Percentiles rank a stretch among this genome's conserved stretches.
Conservation (phyloP, 2,113 vertebrate species). For the Hyaena hyaena region DNA sequence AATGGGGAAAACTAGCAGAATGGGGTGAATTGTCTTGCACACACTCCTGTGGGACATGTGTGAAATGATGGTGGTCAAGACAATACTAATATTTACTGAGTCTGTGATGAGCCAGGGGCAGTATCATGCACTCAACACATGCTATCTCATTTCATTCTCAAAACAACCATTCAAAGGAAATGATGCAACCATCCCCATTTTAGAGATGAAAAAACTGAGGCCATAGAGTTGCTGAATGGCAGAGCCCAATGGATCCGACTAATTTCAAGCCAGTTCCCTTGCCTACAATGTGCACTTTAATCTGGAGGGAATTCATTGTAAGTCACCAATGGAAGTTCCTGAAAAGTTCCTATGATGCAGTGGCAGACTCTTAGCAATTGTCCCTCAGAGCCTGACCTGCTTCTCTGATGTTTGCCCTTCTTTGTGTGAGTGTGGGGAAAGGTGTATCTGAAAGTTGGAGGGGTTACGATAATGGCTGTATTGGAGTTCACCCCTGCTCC, state of each 20-base stretch:
- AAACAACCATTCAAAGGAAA: not conserved
- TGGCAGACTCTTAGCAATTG: not conserved
- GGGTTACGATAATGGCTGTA: not conserved
- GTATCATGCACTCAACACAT: not conserved
- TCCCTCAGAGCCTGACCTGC: not conserved
- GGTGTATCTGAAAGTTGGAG: not conserved
- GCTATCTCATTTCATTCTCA: not conserved
- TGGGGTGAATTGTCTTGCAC: not conserved
- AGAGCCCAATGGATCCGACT: not conserved
- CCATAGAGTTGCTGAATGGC: not conserved
- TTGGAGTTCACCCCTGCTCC: not conserved
- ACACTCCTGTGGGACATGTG: not conserved
- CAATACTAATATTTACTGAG: not conserved
- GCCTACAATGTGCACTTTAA: not conserved
- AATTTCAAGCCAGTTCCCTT: not conserved
- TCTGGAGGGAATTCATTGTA: not conserved
- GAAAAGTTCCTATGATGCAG: not conserved
- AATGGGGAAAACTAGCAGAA: not conserved
- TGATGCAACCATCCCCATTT: not conserved
- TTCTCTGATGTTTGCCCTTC: not conserved
- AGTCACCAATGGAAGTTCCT: not conserved
- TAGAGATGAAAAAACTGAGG: not conserved
- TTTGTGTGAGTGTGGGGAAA: not conserved
- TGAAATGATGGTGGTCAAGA: not conserved
- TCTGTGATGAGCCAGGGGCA: not conserved